Conservation (phyloP, 1,140 invertebrate species). For the Drosophila watanabei region DNA sequence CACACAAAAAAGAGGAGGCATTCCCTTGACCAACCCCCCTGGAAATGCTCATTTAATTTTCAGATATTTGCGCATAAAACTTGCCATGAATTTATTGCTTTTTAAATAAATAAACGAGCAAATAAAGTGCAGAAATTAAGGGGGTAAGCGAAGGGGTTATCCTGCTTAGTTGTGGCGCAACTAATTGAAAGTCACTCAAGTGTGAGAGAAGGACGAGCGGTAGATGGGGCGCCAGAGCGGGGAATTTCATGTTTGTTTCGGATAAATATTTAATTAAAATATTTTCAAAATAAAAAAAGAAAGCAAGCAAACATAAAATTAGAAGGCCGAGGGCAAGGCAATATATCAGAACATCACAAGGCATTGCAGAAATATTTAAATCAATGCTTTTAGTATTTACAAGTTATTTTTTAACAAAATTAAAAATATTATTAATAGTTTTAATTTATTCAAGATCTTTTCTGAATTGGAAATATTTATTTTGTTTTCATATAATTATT, state of each 20-base stretch:
- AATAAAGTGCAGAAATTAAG: conserved; percentile 76
- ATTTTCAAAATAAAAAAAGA: conserved; percentile 29
- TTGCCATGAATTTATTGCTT: conserved; percentile 85
- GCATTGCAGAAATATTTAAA: neutral
- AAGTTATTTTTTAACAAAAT: neutral
- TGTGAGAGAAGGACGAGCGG: conserved; percentile 47
- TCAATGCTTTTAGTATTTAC: neutral
- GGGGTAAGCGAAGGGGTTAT: neutral
- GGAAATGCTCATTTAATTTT: conserved; percentile 80
- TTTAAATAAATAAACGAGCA: conserved; percentile 85
- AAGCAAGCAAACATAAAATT: conserved; percentile 13
- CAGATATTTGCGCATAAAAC: conserved; percentile 83
- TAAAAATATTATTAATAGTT: neutral
- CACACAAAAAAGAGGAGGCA: conserved; percentile 1
- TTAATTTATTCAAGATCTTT: neutral
- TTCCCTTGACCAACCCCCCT: conserved; percentile 65
- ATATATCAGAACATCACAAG: neutral
- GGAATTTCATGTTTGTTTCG: conserved; percentile 44
- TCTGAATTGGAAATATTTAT: neutral
- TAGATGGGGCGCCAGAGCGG: neutral
- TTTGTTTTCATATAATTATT: neutral
- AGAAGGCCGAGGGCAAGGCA: neutral
- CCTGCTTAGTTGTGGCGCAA: conserved; percentile 72
- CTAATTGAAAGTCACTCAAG: conserved; percentile 84
- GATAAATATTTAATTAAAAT: conserved; percentile 82